These are phyloP conservation scores for Epinotia ramella DNA, from an alignment of 2,888 invertebrate species.

Conservation along the genomic window DNA sequence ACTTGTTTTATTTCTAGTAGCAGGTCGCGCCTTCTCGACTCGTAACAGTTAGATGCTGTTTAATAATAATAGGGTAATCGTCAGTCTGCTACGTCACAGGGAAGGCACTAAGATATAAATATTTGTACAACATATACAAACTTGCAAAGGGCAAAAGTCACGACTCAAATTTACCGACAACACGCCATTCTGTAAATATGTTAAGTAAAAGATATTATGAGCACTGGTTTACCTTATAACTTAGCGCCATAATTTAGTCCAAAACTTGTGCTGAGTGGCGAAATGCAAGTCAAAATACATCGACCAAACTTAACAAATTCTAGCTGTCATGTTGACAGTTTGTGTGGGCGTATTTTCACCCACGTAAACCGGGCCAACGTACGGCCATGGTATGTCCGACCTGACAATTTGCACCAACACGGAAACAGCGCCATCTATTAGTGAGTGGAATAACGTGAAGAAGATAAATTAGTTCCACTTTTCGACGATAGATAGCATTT, in stretches of 20 bases:
- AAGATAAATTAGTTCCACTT: background rate
- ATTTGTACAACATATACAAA: conserved; percentile 42
- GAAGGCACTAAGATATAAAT: conserved; percentile 31
- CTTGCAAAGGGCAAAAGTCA: conserved; percentile 10
- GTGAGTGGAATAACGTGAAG: background rate
- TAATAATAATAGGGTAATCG: background rate
- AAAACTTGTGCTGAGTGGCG: conserved; percentile 31
- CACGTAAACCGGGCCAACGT: conserved; percentile 18
- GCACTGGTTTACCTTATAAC: conserved; percentile 31
- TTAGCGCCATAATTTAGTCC: conserved; percentile 24
- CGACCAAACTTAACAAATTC: conserved; percentile 33
- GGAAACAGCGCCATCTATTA: conserved; percentile 33
- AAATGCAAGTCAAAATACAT: conserved; percentile 29
- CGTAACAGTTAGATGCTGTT: background rate
- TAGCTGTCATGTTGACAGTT: conserved; percentile 40
- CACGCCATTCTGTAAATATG: background rate
- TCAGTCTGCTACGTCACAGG: conserved; percentile 7
- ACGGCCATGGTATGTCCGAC: background rate
- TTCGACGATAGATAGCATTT: background rate
- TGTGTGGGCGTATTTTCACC: conserved; percentile 39
- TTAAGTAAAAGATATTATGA: conserved; percentile 3
- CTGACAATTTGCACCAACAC: background rate
- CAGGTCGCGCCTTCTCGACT: background rate
- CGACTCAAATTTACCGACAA: background rate
- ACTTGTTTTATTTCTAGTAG: background rate